phyloP scores from a whole-genome alignment of 35 echinoderm and acorn worm genomes.

The Apostichopus parvimensis region DNA sequence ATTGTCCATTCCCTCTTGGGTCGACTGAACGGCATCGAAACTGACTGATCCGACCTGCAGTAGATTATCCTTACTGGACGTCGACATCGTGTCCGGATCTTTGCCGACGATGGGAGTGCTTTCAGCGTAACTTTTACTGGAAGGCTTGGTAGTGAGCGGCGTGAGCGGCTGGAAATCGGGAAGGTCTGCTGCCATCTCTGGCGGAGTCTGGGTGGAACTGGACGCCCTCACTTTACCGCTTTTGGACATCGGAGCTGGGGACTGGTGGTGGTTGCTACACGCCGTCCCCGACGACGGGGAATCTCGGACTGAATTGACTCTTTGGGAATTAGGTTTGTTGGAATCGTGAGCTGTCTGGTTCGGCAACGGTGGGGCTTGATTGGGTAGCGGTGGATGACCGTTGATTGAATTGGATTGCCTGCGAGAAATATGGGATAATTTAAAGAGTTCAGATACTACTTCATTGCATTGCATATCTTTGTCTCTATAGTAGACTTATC shows the following conservation, averaged over 20 bases:
- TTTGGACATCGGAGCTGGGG: constrained; percentile 19
- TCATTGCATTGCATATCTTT: no score
- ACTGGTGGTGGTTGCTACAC: constrained; percentile 21
- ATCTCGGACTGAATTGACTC: background rate
- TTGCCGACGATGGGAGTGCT: background rate
- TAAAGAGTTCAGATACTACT: no score
- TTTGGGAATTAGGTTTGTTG: background rate
- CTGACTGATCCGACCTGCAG: constrained; percentile 46
- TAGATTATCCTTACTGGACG: constrained; percentile 25
- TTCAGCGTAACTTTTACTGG: background rate
- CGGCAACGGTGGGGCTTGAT: background rate
- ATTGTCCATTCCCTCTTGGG: background rate
- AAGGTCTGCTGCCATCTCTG: constrained; percentile 56
- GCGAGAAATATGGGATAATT: background rate
- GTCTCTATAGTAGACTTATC: no score
- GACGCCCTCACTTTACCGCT: constrained; percentile 40
- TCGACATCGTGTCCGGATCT: background rate
- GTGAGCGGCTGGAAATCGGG: constrained; percentile 33
- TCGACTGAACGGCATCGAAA: constrained; percentile 54
- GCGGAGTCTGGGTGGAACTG: constrained; percentile 56
- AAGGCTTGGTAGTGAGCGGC: constrained; percentile 31
- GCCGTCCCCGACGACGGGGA: background rate
- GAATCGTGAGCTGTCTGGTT: background rate
- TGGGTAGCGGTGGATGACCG: background rate
- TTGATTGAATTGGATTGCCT: constrained; percentile 17